A percentile compares a stretch with the other conserved stretches of the same genome.
Conservation (phyloP, 2,113 vertebrate genomes). For the Uropsilus gracilis region DNA sequence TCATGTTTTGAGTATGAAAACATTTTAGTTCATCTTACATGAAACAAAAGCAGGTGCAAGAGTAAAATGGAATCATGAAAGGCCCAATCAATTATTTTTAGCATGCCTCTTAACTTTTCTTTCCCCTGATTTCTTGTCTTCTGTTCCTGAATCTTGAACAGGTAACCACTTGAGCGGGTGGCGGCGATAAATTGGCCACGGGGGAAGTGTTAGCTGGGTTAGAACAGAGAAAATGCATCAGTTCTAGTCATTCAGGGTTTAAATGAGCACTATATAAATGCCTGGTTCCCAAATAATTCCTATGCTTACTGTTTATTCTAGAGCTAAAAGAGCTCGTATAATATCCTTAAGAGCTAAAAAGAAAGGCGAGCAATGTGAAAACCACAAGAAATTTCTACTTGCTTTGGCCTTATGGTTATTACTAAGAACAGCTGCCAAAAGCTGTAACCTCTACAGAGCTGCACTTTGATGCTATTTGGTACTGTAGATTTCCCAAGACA, state of each 20-base stretch:
- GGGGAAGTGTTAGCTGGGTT: slow-evolving; percentile 94
- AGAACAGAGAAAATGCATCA: slow-evolving; percentile 44
- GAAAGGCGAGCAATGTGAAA: background rate
- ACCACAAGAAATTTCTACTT: background rate
- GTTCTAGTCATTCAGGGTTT: background rate
- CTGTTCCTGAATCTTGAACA: slow-evolving; percentile 86
- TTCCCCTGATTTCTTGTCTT: slow-evolving; percentile 93
- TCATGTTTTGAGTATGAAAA: slow-evolving; percentile 58
- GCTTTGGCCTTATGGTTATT: background rate
- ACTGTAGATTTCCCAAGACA: background rate
- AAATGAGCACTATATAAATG: background rate
- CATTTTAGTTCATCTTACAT: slow-evolving; percentile 51
- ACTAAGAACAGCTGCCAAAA: background rate
- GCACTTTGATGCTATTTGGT: background rate
- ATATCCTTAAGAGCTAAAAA: background rate
- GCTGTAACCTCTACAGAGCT: background rate
- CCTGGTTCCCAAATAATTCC: slow-evolving; percentile 23
- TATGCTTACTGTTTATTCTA: no score
- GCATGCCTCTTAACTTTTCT: slow-evolving; percentile 95
- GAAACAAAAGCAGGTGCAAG: slow-evolving; percentile 46
- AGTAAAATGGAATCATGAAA: slow-evolving; percentile 54
- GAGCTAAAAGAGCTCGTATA: no score
- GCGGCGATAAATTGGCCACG: slow-evolving; percentile 96
- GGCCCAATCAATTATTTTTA: slow-evolving; percentile 87
- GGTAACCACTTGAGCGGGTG: slow-evolving; percentile 96